Conservation (phyloP, 2,797 vertebrate genomes). For the Phyllotis vaccarum region DNA sequence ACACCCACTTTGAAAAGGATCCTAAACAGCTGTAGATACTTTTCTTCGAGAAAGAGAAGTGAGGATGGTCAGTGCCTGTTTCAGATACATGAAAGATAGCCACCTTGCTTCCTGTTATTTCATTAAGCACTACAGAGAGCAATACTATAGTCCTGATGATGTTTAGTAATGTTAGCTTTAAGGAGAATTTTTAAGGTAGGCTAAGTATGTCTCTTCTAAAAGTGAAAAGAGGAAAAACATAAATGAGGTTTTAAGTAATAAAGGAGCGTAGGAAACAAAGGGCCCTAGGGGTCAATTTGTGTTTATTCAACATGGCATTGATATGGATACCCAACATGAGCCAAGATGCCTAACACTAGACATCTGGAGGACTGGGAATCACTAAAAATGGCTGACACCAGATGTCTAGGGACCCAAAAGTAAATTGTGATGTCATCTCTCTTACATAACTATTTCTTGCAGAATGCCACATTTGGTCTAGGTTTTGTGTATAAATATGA, state of each 20-base stretch:
- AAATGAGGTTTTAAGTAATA: background rate
- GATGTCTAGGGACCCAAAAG: background rate
- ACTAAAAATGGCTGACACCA: background rate
- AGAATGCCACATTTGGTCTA: background rate
- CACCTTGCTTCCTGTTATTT: background rate
- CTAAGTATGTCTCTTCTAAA: background rate
- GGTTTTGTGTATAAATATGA: conserved; percentile 23
- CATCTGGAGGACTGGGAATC: background rate
- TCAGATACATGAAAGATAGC: background rate
- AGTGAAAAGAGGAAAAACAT: background rate
- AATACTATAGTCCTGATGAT: background rate
- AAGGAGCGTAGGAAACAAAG: background rate
- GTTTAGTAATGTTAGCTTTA: background rate
- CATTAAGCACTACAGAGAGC: background rate
- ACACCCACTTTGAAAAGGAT: background rate
- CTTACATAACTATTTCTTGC: background rate
- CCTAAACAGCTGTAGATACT: background rate
- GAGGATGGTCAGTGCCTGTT: background rate
- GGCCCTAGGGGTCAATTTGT: background rate
- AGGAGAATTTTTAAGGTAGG: conserved; percentile 3
- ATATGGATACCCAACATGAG: background rate
- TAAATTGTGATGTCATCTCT: background rate
- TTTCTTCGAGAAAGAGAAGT: background rate
- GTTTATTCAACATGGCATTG: background rate
- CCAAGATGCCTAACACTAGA: background rate